Percentiles rank a stretch among this genome's conserved stretches.
Conservation (phyloP, 2,797 vertebrate genomes). For the Catostomus latipinnis region DNA sequence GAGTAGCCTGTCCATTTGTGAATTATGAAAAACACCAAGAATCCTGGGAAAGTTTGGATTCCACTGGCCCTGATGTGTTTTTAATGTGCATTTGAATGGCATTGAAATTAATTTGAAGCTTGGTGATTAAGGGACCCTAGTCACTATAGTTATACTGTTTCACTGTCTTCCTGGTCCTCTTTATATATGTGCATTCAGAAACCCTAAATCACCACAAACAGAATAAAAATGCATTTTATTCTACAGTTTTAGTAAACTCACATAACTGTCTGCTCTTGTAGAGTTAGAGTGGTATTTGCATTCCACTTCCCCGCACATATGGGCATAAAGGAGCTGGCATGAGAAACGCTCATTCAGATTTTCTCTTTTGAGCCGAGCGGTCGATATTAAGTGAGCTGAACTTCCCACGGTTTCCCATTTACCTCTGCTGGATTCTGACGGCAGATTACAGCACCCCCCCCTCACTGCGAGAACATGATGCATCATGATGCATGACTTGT, state of each 20-base stretch:
- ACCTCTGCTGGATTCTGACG: too few species aligned
- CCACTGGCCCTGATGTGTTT: constrained; percentile 50
- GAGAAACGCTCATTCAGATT: too few species aligned
- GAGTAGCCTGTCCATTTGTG: constrained; percentile 18
- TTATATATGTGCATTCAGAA: neutral
- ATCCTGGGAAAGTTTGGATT: constrained; percentile 48
- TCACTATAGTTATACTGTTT: neutral
- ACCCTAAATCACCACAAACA: neutral
- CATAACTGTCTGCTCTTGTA: constrained; percentile 30
- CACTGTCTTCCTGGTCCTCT: neutral
- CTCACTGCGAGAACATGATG: too few species aligned
- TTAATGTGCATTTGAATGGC: constrained; percentile 48
- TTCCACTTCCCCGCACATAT: too few species aligned
- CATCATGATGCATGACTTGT: too few species aligned
- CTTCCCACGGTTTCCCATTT: too few species aligned
- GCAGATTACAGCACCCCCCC: too few species aligned
- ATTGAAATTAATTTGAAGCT: constrained; percentile 34
- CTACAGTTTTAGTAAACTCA: constrained; percentile 5
- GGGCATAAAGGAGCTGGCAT: too few species aligned
- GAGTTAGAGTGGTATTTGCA: neutral
- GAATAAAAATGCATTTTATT: constrained; percentile 2
- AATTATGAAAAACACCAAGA: constrained; percentile 57
- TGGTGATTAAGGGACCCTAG: constrained; percentile 21
- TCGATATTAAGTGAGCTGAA: too few species aligned
- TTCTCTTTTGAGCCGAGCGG: too few species aligned